Evolutionary conservation across 92 coral and sea anemone genomes (phyloP), one percentile per base, ranked within the genome.

Genomic region (Meandrina meandrites): DNA sequence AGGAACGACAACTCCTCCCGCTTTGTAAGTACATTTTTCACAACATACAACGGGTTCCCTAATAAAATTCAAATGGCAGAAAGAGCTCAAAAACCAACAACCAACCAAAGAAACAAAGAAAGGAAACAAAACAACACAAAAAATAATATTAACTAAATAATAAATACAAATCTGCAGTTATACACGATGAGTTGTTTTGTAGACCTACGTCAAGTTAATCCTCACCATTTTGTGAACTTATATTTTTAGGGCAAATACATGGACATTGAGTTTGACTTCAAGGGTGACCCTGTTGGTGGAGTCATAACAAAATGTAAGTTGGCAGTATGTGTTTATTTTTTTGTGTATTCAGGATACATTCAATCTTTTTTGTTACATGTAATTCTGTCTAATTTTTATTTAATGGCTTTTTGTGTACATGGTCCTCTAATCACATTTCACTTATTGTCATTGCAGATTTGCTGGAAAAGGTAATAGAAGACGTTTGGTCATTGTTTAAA

Each of bases 191-290:
- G n/a, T n/a, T n/a, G n/a, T n/a, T n/a, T n/a, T n/a, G n/a, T n/a
- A n/a, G n/a, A n/a, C n/a, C n/a, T n/a, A n/a, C n/a, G n/a, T n/a
- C n/a, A n/a, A n/a, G n/a, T n/a, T n/a, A n/a, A n/a, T n/a, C n/a
- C n/a, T n/a, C n/a, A n/a, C n/a, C n/a, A n/a, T n/a, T n/a, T 27
- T 66, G 71, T 27, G 35, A 66, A 66, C 28, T 8, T 24, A 66
- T 66, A 28, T 19, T 70, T 81, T 50, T 40, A 97, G 99, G 99
- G 99, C 11, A 97, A 97, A 79, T 97, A 97, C 96, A 97, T 97
- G 99, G 99, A 97, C 79, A 93, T 97, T 27, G 99, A 97, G 78
- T 97, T 97, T 92, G 99, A 97, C 80, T 97, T 92, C 92, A 97
- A 95, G 79, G 99, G 99, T 48, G 99, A 97, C 69, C 99, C 99